Evolutionary conservation across 2,113 vertebrate genomes (phyloP).

Genomic region (Helogale parvula): DNA sequence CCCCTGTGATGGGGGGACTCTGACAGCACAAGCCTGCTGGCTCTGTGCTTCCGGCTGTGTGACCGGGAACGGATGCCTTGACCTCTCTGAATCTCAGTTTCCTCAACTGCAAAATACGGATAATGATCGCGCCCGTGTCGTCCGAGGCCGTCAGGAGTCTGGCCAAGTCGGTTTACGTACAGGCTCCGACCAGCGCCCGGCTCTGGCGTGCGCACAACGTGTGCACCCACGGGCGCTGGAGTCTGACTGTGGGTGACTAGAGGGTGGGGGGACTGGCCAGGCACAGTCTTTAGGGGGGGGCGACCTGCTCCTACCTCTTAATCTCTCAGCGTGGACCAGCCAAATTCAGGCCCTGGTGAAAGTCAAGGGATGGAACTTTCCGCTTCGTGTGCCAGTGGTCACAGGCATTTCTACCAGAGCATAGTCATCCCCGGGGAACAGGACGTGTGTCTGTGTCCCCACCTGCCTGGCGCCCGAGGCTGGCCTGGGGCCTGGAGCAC

Average conservation of each 20-base stretch:
- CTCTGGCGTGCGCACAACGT: rapidly evolving
- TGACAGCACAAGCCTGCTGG: rapidly evolving
- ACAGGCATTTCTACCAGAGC: too few species aligned
- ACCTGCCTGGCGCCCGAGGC: not conserved
- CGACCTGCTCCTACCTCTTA: not conserved
- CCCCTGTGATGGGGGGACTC: rapidly evolving
- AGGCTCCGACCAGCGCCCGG: not conserved
- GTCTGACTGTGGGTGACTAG: not conserved
- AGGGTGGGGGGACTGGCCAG: not conserved
- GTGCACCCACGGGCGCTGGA: rapidly evolving
- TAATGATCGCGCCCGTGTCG: rapidly evolving
- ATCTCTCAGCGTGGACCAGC: not conserved
- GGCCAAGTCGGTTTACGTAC: rapidly evolving
- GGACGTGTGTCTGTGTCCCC: rapidly evolving
- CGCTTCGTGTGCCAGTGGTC: not conserved
- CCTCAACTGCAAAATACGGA: not conserved
- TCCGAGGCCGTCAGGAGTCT: not conserved
- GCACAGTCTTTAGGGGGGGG: rapidly evolving
- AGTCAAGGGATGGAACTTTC: not conserved
- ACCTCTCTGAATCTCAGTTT: not conserved
- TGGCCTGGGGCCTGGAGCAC: not conserved
- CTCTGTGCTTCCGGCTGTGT: rapidly evolving
- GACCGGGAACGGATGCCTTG: rapidly evolving
- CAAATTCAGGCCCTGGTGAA: not conserved
- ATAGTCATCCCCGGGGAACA: rapidly evolving